Base-by-base conservation (phyloP, 2,113 vertebrate species). In the Pyrgilauda ruficollis region DNA sequence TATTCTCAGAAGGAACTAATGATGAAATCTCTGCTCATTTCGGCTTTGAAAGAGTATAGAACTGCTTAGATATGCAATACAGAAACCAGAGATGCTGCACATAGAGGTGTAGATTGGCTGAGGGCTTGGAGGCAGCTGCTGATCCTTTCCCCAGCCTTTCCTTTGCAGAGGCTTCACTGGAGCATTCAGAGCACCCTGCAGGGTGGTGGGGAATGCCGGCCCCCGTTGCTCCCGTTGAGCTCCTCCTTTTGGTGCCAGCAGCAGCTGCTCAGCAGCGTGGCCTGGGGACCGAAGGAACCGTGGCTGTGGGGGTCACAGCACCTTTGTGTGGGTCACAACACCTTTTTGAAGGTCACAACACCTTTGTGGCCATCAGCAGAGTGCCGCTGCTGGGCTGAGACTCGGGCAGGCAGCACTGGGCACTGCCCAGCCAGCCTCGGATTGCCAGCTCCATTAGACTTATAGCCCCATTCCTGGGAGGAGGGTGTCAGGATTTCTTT, bases 401-500 rank as follows among this genome's bases (percentile, higher is more conserved):
- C 43, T 55, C 2, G 8, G 59, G 50, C 43, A 52, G 84, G 59
- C 72, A 81, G 85, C 61, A 24, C 28, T 9, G 56, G 61, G 13
- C 43, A 33, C 63, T 37, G 50, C 52, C 89, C 83, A 81, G 52
- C 58, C 64, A 31, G 66, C 33, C 58, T 67, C 2, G 21, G 49
- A 58, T 37, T 31, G 47, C 7, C 43, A 39, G 70, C 69, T 84
- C 53, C 50, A 33, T 39, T 20, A 23, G 28, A 55, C 76, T 37
- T 7, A 33, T 0, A 85, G 10, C 13, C 33, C 41, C 37, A 66
- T 96, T 86, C 84, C 58, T 49, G 79, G 52, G 55, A 81, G 50
- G 68, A 81, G 13, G 23, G 21, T 67, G 70, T 47, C 87, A 80
- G 93, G 47, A 37, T 81, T 91, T 75, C 87, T 92, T 96, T 95